These are phyloP conservation scores for Cossypha heuglini DNA, from an alignment of 2,797 vertebrate genomes.

Conservation along the genomic window DNA sequence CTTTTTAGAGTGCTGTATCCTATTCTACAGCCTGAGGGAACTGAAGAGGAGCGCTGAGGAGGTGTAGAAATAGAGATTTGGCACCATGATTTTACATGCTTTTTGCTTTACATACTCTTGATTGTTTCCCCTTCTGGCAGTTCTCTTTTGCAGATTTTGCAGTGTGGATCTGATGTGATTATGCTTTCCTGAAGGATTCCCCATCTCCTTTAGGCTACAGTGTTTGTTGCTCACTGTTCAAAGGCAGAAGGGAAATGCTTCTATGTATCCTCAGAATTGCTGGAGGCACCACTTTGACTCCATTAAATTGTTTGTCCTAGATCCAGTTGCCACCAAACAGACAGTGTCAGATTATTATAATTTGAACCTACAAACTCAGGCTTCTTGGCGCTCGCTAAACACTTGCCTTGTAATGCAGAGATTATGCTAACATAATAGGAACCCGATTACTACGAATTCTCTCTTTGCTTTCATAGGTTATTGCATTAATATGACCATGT, in stretches of 20 bases:
- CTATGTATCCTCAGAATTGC: background rate
- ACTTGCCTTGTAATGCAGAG: background rate
- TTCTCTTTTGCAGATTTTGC: background rate
- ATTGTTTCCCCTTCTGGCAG: background rate
- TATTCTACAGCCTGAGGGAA: background rate
- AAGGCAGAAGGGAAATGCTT: background rate
- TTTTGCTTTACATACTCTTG: background rate
- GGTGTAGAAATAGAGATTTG: background rate
- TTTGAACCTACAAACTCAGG: background rate
- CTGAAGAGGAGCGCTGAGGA: background rate
- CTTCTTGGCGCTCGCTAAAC: background rate
- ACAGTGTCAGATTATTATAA: background rate
- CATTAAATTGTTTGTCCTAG: background rate
- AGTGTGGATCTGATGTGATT: background rate
- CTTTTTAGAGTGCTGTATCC: background rate
- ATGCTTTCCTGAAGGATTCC: constrained; percentile 18
- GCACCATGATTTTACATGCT: background rate
- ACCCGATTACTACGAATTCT: constrained; percentile 13
- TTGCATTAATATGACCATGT: constrained; percentile 44
- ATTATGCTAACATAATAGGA: background rate
- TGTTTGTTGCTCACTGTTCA: background rate
- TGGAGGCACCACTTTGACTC: background rate
- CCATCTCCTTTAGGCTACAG: background rate
- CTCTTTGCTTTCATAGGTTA: constrained; percentile 55
- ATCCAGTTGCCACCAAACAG: background rate